Evolutionary conservation across 2,797 vertebrate genomes (phyloP), one percentile per base, ranked within the genome.

Genomic region (Chromis chromis): DNA sequence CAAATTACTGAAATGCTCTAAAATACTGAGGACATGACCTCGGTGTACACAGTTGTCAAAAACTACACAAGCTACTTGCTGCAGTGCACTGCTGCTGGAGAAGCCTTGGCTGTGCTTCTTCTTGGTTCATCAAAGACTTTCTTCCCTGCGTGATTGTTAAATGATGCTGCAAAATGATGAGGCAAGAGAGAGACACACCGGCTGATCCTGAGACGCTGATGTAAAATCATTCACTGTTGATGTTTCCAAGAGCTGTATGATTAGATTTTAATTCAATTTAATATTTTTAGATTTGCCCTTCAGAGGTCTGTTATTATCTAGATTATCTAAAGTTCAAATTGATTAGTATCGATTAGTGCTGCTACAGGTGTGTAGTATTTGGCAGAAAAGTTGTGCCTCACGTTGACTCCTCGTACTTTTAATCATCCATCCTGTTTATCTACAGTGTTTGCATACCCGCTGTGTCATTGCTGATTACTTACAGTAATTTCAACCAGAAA

Each of bases 241-340:
- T 62, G 50, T 65, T 61, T 72, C 42, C 21, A 33, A 44, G 5
- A 74, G 24, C 22, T 22, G 3, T 11, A 12, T 12, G n/a, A 2
- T 48, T 5, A 54, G 25, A 52, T 46, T 65, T 46, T 33, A 8
- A 75, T 68, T 71, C 1, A 40, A 46, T 57, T 52, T 65, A 53
- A 62, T 9, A 22, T 57, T 56, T 54, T 55, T 10, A 36, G 36
- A 66, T 74, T 59, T 24, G 39, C 25, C 70, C 58, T 54, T 17
- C 39, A 60, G 24, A 33, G 2, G 22, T 55, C 61, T 71, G 27
- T 4, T 40, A 27, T 52, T 46, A 69, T 79, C 48, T 3, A 1
- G 9, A 72, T 70, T 0, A 72, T 53, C 44, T 77, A 0, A 57
- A 78, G 70, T 63, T 10, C 44, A 75, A 71, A 83, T 65, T 0